Percentiles rank a stretch among this genome's conserved stretches.
Evolutionary conservation across 2,113 vertebrate genomes (phyloP).

Genomic region (Procavia capensis): DNA sequence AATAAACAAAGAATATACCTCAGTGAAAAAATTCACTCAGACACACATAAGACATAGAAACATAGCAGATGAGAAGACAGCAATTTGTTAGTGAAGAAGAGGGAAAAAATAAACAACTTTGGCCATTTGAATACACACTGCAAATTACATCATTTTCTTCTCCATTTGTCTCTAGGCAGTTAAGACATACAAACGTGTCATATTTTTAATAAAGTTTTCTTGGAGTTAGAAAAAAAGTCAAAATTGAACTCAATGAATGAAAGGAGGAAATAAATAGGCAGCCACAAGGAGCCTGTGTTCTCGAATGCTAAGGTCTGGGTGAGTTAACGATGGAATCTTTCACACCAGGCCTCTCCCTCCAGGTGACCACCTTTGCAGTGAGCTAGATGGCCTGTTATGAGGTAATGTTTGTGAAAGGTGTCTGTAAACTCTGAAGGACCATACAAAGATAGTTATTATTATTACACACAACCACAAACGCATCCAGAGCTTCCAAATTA

Average conservation of each 20-base stretch:
- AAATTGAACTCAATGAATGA: constrained; percentile 16
- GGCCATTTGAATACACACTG: not conserved
- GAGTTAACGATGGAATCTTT: not conserved
- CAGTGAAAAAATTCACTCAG: constrained; percentile 31
- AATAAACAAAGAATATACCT: not conserved
- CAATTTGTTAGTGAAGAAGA: not conserved
- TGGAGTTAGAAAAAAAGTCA: constrained; percentile 4
- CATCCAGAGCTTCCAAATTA: not conserved
- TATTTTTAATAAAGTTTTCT: constrained; percentile 69
- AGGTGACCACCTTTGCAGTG: not conserved
- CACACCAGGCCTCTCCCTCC: not conserved
- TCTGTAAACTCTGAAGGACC: not conserved
- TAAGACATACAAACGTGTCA: not conserved
- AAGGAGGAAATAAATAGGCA: not conserved
- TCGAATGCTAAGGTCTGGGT: not conserved
- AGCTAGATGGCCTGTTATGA: not conserved
- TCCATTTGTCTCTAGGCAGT: not conserved
- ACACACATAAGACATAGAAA: constrained; percentile 17
- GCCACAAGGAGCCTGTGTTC: not conserved
- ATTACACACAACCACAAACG: not conserved
- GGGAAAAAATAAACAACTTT: not conserved
- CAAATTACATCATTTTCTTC: constrained; percentile 50
- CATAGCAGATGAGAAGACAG: not conserved
- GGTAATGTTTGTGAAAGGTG: not conserved
- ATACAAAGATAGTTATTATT: not conserved